These are phyloP conservation scores for Smutsia temminckii DNA, from an alignment of 2,797 vertebrate species.

Conservation along the genomic window DNA sequence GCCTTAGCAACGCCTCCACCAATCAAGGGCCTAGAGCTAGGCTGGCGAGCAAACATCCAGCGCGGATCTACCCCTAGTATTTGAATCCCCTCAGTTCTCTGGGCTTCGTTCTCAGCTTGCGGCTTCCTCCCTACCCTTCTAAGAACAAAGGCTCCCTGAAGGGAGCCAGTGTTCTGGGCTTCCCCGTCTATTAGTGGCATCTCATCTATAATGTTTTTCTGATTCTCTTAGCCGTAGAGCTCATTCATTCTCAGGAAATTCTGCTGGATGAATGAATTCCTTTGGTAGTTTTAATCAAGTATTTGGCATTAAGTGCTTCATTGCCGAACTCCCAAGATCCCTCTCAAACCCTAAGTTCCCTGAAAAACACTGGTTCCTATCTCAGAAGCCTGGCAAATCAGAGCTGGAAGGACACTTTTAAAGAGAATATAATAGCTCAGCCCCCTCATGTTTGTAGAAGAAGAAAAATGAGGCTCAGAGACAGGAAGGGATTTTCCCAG, in stretches of 20 bases:
- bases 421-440: not conserved
- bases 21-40: slow-evolving; percentile 49
- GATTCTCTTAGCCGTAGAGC: not conserved
- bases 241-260: slow-evolving; percentile 24
- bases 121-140: not conserved
- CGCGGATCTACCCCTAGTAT: slow-evolving; percentile 22
- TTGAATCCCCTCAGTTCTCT: slow-evolving; percentile 20
- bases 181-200: not conserved
- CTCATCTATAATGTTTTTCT: not conserved
- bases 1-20: slow-evolving; percentile 77
- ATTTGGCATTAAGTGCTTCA: slow-evolving; percentile 8
- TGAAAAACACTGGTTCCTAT: not conserved
- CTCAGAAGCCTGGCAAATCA: not conserved
- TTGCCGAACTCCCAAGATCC: not conserved
- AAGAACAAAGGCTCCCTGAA: slow-evolving; percentile 6
- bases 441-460: not conserved
- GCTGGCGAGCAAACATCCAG: slow-evolving; percentile 38
- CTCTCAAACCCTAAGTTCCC: not conserved
- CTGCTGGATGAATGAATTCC: slow-evolving; percentile 12
- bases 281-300: slow-evolving; percentile 31
- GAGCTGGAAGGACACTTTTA: slow-evolving; percentile 8
- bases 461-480: slow-evolving; percentile 18
- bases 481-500: slow-evolving; percentile 17
- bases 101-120: not conserved
- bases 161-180: not conserved